Conservation (phyloP, 2,113 vertebrate genomes). For the Gasterosteus aculeatus region DNA sequence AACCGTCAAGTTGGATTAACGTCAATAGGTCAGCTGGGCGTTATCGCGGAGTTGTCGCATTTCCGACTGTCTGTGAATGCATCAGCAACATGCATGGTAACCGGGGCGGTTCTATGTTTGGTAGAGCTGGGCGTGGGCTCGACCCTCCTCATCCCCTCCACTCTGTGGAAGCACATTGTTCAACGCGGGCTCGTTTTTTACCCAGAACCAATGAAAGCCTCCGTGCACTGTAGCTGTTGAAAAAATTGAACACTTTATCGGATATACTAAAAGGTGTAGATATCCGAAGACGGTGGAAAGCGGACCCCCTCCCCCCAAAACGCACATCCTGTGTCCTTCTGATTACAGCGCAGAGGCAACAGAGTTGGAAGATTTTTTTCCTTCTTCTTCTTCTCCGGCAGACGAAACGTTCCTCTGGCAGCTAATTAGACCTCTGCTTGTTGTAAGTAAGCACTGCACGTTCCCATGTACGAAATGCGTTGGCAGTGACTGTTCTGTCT, state of each 20-base stretch:
- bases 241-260: slow-evolving; percentile 37
- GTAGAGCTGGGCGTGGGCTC: slow-evolving; percentile 82
- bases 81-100: slow-evolving; percentile 56
- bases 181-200: slow-evolving; percentile 59
- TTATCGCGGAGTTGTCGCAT: rapidly evolving
- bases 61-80: slow-evolving; percentile 35
- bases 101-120: slow-evolving; percentile 74
- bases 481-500: neutral
- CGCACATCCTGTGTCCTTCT: slow-evolving; percentile 37
- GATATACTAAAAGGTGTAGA: slow-evolving; percentile 24
- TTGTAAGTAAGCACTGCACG: slow-evolving; percentile 72
- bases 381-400: slow-evolving; percentile 23
- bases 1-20: neutral
- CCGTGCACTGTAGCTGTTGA: slow-evolving; percentile 42
- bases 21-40: neutral
- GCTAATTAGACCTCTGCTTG: slow-evolving; percentile 68
- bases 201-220: slow-evolving; percentile 53
- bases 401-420: slow-evolving; percentile 65
- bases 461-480: slow-evolving; percentile 52
- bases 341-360: slow-evolving; percentile 41
- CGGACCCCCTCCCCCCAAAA: slow-evolving; percentile 8
- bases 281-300: slow-evolving; percentile 42
- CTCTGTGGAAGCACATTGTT: slow-evolving; percentile 80
- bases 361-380: slow-evolving; percentile 61
- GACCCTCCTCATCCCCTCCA: slow-evolving; percentile 57